A percentile compares a stretch with the other conserved stretches of the same genome.
Evolutionary conservation across 2,888 invertebrate genomes (phyloP).

Genomic region (Barypeithes pellucidus): DNA sequence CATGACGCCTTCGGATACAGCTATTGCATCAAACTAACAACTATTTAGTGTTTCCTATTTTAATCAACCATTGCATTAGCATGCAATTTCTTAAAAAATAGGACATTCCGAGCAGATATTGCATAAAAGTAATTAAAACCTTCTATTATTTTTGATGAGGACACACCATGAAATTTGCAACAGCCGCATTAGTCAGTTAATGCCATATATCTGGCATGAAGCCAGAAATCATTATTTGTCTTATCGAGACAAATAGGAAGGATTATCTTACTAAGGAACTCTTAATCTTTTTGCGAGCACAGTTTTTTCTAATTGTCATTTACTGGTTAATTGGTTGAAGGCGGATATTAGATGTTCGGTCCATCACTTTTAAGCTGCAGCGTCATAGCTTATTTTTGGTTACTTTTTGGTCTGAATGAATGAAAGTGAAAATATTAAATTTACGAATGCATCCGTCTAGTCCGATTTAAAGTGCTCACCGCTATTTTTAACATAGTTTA

Average conservation of each 20-base stretch:
- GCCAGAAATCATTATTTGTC: conserved; percentile 10
- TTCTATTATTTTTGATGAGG: not conserved
- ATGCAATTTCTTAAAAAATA: too few relatives aligned
- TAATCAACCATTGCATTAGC: too few relatives aligned
- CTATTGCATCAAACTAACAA: too few relatives aligned
- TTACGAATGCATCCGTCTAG: conserved; percentile 16
- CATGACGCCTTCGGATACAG: too few relatives aligned
- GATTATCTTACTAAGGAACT: not conserved
- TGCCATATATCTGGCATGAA: not conserved
- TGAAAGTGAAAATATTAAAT: conserved; percentile 27
- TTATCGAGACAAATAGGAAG: conserved; percentile 2
- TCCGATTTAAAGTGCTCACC: conserved; percentile 45
- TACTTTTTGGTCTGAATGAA: too few relatives aligned
- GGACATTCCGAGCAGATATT: not conserved
- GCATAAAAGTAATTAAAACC: not conserved
- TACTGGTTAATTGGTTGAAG: too few relatives aligned
- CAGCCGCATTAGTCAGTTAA: not conserved
- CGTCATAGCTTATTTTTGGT: too few relatives aligned
- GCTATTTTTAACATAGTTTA: conserved; percentile 52
- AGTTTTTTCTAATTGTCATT: not conserved
- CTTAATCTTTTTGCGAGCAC: not conserved
- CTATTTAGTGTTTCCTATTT: too few relatives aligned
- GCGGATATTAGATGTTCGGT: too few relatives aligned
- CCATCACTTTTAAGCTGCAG: too few relatives aligned
- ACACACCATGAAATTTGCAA: conserved; percentile 9